Conservation (phyloP, 2,797 vertebrate species). For the Thripadectes ignobilis region DNA sequence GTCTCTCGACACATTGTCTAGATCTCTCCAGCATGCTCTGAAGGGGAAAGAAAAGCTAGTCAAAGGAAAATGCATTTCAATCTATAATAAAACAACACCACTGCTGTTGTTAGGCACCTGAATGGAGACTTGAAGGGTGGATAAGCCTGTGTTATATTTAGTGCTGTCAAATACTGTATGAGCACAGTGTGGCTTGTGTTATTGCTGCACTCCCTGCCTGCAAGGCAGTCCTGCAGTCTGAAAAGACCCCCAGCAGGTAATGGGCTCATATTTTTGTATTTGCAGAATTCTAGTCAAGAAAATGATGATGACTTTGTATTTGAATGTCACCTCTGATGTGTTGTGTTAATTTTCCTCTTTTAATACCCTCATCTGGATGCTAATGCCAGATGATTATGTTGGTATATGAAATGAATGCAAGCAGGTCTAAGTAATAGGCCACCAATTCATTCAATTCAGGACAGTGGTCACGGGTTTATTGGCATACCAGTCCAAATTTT, state of each 20-base stretch:
- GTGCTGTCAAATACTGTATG: conserved; percentile 23
- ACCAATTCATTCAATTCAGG: not conserved
- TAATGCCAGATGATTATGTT: conserved; percentile 7
- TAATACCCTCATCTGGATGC: not conserved
- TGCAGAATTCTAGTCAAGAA: not conserved
- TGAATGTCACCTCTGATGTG: not conserved
- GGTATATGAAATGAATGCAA: not conserved
- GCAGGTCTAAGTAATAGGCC: not conserved
- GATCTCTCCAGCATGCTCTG: not conserved
- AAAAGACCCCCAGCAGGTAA: not conserved
- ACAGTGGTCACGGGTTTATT: not conserved
- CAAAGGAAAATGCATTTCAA: not conserved
- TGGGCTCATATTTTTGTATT: not conserved
- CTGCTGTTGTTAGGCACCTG: not conserved
- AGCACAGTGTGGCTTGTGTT: not conserved
- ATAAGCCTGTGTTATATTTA: not conserved
- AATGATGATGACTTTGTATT: not conserved
- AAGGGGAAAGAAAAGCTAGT: not conserved
- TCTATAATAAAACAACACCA: not conserved
- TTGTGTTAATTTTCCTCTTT: conserved; percentile 8
- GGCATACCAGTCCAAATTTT: not conserved
- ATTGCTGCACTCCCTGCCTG: not conserved
- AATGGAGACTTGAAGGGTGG: not conserved
- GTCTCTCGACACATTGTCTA: not conserved
- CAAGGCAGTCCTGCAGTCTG: not conserved